phyloP scores from a whole-genome alignment of 2,113 vertebrate species.

The Montifringilla adamsi region DNA sequence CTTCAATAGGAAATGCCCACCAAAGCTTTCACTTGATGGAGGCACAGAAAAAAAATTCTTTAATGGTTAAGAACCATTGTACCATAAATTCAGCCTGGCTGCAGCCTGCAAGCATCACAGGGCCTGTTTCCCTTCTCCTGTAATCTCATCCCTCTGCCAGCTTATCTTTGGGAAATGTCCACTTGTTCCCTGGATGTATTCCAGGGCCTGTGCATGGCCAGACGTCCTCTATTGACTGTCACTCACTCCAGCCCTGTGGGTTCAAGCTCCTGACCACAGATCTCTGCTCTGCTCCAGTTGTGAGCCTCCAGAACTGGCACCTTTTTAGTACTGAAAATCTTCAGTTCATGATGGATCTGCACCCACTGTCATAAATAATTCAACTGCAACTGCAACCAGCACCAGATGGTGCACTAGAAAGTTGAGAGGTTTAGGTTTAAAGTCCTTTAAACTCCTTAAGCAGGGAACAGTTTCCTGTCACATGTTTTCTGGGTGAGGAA shows the following conservation, averaged over 20 bases:
- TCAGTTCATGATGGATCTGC: not conserved
- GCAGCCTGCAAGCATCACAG: not conserved
- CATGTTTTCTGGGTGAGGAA: not conserved
- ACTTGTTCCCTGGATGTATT: slow-evolving; percentile 17
- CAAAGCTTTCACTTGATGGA: not conserved
- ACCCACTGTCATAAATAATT: not conserved
- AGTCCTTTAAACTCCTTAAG: not conserved
- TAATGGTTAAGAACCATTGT: not conserved
- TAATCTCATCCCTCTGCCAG: not conserved
- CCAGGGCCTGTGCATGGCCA: not conserved
- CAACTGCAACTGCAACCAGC: not conserved
- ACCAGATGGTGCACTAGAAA: not conserved
- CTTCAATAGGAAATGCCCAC: not conserved
- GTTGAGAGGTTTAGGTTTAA: not conserved
- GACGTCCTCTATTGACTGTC: not conserved
- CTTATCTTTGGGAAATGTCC: slow-evolving; percentile 55
- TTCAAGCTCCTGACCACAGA: not conserved
- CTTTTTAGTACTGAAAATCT: not conserved
- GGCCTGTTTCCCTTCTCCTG: not conserved
- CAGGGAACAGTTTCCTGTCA: not conserved
- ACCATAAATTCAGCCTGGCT: not conserved
- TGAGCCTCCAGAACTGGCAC: not conserved
- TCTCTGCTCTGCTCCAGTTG: not conserved
- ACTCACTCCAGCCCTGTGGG: not conserved
- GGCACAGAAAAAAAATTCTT: not conserved